phyloP scores from a whole-genome alignment of 2,113 vertebrate genomes.

The Campylorhamphus procurvoides region DNA sequence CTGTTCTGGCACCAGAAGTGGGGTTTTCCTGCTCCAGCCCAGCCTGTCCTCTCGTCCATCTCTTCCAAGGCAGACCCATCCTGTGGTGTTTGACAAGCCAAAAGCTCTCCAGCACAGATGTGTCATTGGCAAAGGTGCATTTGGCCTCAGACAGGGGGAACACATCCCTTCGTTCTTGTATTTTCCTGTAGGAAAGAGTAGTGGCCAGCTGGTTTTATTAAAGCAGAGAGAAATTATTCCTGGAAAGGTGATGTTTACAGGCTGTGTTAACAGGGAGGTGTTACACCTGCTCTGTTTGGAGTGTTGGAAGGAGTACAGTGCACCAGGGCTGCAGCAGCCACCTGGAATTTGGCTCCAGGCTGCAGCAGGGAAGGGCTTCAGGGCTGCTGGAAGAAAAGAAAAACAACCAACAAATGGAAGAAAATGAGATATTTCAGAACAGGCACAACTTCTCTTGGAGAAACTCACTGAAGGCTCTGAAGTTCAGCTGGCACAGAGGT shows the following conservation, averaged over 20 bases:
- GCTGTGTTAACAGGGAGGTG: background rate
- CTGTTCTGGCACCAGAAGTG: background rate
- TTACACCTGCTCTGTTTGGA: background rate
- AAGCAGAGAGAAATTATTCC: background rate
- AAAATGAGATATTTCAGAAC: background rate
- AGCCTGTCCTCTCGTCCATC: background rate
- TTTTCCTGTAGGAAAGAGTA: background rate
- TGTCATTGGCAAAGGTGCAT: background rate
- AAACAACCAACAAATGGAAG: background rate
- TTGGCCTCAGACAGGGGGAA: background rate
- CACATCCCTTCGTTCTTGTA: accelerated
- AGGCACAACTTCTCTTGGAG: background rate
- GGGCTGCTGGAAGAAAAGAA: background rate
- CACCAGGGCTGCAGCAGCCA: accelerated
- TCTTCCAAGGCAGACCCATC: background rate
- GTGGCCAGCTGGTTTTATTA: background rate
- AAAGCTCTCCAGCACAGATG: background rate
- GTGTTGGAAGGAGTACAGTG: background rate
- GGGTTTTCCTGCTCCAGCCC: background rate
- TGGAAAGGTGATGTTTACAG: background rate
- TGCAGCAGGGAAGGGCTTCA: background rate
- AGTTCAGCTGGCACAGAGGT: background rate
- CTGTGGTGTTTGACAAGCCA: background rate
- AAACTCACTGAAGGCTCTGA: background rate
- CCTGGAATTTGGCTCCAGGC: background rate